Base-by-base conservation (phyloP, 2,888 invertebrate species). In the Poecilobothrus nobilitatus region DNA sequence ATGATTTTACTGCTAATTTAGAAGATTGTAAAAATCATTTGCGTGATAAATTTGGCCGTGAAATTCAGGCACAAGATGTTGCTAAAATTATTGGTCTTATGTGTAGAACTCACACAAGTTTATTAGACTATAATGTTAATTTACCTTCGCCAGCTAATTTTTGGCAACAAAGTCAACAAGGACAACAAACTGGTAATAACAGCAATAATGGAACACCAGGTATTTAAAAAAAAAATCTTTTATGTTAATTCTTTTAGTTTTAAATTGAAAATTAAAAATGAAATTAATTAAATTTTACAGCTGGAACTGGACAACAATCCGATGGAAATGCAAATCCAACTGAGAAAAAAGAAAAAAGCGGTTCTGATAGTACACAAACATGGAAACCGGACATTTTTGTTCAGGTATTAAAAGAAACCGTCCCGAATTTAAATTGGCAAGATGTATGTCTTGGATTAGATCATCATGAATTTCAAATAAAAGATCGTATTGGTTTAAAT, bases 381-480 rank as follows among this genome's bases (percentile, higher is more conserved):
- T 98, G 97, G 97, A 96, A 96, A 80, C 88, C 94, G 15, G 97
- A 97, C 78, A 88, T 95, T 68, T 96, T 97, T 78, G 91, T 96
- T 63, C 92, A 94, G 79, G 90, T 93, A n/a, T 83, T 96, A 34
- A 94, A 94, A 80, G 96, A 97, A 79, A 84, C 94, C 73, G 91
- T 91, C 73, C 89, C 94, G 1, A 91, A 88, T 76, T 82, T 97
- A 70, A 90, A 91, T 75, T 97, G 97, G 97, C 91, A 91, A 77
- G 96, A 95, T 77, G 94, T 98, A 0, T 90, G 97, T 73, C 83
- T 89, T 71, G 94, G 95, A 82, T 83, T 98, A 62, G 98, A 99
- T 79, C 93, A 97, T 80, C 86, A 90, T 3, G 94, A 94, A 75
- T 97, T 98, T 78, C 80, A 91, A 33, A 86, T 96, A 10, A 92